phyloP scores from a whole-genome alignment of 1,140 invertebrate genomes.

The Scaptomyza pallida region DNA sequence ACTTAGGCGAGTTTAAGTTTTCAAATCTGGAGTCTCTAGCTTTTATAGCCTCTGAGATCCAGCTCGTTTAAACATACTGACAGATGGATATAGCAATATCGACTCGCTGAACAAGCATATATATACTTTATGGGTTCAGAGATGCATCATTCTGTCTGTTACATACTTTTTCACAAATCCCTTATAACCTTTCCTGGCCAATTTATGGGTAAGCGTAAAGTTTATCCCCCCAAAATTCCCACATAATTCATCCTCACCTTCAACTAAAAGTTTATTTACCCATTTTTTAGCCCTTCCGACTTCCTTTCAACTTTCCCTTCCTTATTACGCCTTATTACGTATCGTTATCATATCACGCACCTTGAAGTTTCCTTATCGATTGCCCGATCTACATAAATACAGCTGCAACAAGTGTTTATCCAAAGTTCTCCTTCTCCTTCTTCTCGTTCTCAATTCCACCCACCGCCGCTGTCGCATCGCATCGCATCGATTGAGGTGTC shows the following conservation, averaged over 20 bases:
- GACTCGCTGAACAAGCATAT: no score
- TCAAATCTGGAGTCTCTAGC: no score
- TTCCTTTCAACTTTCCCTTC: neutral
- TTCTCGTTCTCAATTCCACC: slow-evolving; percentile 16
- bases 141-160: no score
- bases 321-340: neutral
- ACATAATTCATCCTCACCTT: neutral
- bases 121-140: no score
- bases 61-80: no score
- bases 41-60: no score
- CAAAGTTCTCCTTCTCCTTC: neutral
- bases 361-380: slow-evolving; percentile 23
- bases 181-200: no score
- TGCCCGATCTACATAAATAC: slow-evolving; percentile 36
- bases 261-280: neutral
- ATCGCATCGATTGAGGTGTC: slow-evolving; percentile 48
- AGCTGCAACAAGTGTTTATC: slow-evolving; percentile 74
- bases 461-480: no score
- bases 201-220: no score
- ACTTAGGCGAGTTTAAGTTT: no score
- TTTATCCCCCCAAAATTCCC: neutral
- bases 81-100: no score
- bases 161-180: no score
- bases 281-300: neutral
- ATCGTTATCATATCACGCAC: neutral